A percentile compares a stretch with the other conserved stretches of the same genome.
These are phyloP conservation scores for Monopterus albus DNA, from an alignment of 2,113 vertebrate species.

Conservation along the genomic window DNA sequence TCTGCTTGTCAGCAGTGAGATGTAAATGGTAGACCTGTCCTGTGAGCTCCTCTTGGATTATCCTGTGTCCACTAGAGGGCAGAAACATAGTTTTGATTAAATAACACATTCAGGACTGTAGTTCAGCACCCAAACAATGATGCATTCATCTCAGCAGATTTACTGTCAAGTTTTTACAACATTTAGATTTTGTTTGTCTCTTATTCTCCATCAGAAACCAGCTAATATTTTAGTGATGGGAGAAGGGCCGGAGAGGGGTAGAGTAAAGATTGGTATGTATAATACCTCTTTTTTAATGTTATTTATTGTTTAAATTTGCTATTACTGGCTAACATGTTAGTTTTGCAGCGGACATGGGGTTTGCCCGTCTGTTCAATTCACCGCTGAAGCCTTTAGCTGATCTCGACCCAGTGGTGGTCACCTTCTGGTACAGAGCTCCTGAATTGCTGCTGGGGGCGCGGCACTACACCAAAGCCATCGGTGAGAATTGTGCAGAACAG, in stretches of 20 bases:
- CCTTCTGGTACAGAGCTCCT: conserved; percentile 99
- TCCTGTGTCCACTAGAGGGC: conserved; percentile 66
- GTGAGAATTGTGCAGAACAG: conserved; percentile 80
- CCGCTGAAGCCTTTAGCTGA: conserved; percentile 99
- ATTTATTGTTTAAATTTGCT: background rate
- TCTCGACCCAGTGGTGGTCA: conserved; percentile 99
- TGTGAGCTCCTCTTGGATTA: background rate
- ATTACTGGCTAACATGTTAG: background rate
- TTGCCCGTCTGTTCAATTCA: conserved; percentile 99
- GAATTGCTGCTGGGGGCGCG: conserved; percentile 97
- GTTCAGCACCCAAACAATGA: conserved; percentile 7
- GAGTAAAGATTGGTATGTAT: conserved; percentile 99
- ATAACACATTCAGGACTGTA: background rate
- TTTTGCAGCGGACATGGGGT: conserved; percentile 96
- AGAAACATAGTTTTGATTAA: conserved; percentile 25
- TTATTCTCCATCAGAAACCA: conserved; percentile 90
- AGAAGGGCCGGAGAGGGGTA: conserved; percentile 98
- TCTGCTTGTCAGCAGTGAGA: background rate
- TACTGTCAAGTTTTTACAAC: background rate
- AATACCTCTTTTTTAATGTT: background rate
- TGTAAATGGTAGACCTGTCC: background rate
- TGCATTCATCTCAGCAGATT: background rate
- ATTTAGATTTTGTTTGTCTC: conserved; percentile 13
- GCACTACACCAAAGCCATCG: conserved; percentile 99
- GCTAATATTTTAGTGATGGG: conserved; percentile 99